Evolutionary conservation across 2,888 invertebrate genomes (phyloP).

Genomic region (Polyommatus iphigenia): DNA sequence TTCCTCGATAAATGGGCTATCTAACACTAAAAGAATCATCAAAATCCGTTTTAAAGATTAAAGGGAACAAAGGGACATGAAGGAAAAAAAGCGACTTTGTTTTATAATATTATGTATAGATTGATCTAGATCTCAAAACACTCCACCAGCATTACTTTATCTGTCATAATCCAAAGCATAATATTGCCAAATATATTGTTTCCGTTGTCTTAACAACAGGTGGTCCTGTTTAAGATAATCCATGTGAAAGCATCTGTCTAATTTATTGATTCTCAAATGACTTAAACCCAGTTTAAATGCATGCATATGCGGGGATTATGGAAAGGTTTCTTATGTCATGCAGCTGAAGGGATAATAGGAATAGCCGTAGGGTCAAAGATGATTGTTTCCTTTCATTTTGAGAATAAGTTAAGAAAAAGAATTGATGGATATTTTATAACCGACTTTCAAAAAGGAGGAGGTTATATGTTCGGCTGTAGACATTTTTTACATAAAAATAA

Average conservation of each 20-base stretch:
- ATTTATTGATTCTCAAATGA: slow-evolving; percentile 58
- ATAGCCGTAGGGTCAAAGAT: background rate
- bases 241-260: slow-evolving; percentile 62
- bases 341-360: background rate
- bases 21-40: too few species aligned
- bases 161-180: slow-evolving; percentile 41
- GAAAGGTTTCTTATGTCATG: slow-evolving; percentile 31
- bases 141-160: slow-evolving; percentile 38
- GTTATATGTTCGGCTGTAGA: too few species aligned
- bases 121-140: background rate
- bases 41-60: too few species aligned
- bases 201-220: slow-evolving; percentile 67
- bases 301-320: slow-evolving; percentile 61
- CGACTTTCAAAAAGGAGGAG: too few species aligned
- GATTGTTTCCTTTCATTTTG: background rate
- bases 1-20: too few species aligned
- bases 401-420: background rate
- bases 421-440: too few species aligned
- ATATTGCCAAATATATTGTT: slow-evolving; percentile 56
- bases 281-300: slow-evolving; percentile 49
- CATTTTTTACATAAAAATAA: too few species aligned
- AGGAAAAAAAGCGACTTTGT: too few species aligned
- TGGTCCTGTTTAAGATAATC: slow-evolving; percentile 74
- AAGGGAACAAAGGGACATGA: too few species aligned
- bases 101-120: too few species aligned